Evolutionary conservation across 2,797 vertebrate genomes (phyloP), one percentile per base, ranked within the genome.

Genomic region (Phaenicophaeus curvirostris): DNA sequence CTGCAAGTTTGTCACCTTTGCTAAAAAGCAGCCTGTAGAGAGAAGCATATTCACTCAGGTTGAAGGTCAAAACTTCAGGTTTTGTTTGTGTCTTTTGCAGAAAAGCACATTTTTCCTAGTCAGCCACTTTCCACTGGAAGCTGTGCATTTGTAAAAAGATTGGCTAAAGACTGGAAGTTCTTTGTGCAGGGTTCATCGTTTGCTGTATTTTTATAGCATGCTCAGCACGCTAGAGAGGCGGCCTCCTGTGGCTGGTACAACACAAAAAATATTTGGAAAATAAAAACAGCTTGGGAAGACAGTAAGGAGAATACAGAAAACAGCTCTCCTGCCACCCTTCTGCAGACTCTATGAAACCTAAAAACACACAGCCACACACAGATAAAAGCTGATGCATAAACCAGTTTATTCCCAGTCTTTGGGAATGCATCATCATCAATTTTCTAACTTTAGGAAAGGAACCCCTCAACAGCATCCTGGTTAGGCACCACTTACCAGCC

Each of bases 41-140:
- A 87, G 37, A 73, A 35, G 0, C 14, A 30, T 72, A 74, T 88
- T 91, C 54, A 46, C 83, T 65, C 74, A 54, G 88, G 86, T 78
- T 95, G 93, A 95, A 96, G 94, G 93, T 96, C 92, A 94, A 93
- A 91, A 83, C 89, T 95, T 95, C 81, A 94, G 61, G 69, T 89
- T 94, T 76, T 77, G 53, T 93, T 92, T 91, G 71, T 57, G 54
- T 82, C 79, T 91, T 93, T 81, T 66, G 59, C 69, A 85, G 68
- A 83, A 80, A 80, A 77, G 30, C 27, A 51, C 28, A 35, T 95
- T 93, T 96, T 67, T 89, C 65, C 50, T 72, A 42, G 41, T 78
- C 74, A 86, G 88, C 54, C 53, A 42, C 33, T 94, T 93, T 74
- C 80, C 27, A n/a, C 15, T 88, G 76, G 77, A 94, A 72, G 50